Percentiles rank a stretch among this genome's conserved stretches.
These are phyloP conservation scores for Uloborus diversus DNA, from an alignment of 1,140 invertebrate species.

Conservation along the genomic window DNA sequence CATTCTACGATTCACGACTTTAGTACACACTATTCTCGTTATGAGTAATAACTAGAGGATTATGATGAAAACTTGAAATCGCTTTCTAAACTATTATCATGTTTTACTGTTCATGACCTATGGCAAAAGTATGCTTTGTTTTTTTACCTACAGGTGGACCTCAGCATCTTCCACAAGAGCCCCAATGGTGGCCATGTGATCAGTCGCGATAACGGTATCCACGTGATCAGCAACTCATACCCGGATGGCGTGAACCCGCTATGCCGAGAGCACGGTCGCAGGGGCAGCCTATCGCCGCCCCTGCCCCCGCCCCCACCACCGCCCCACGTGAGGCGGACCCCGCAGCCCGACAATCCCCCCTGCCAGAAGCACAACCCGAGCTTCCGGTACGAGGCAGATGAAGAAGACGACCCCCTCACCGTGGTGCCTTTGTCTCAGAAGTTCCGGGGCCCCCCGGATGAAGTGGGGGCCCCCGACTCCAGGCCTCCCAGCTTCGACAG, in stretches of 20 bases:
- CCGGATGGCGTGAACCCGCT: constrained; percentile 48
- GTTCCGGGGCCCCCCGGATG: constrained; percentile 72
- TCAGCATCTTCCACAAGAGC: constrained; percentile 58
- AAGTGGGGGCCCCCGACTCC: constrained; percentile 65
- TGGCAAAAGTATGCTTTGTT: neutral
- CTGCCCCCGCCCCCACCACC: constrained; percentile 53
- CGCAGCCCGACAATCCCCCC: neutral
- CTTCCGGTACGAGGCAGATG: constrained; percentile 20
- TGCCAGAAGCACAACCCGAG: constrained; percentile 46
- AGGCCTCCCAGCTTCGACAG: constrained; percentile 71
- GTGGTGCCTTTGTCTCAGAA: constrained; percentile 57
- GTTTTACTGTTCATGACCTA: neutral
- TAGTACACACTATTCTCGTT: too few relatives aligned
- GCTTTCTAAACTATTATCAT: neutral
- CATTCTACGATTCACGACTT: too few relatives aligned
- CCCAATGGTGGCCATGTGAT: constrained; percentile 28
- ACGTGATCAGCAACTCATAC: constrained; percentile 51
- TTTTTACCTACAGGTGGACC: constrained; percentile 43
- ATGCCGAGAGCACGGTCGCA: constrained; percentile 39
- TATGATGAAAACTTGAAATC: too few relatives aligned
- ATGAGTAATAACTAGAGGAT: too few relatives aligned
- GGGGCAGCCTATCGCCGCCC: constrained; percentile 27
- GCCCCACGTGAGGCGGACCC: constrained; percentile 27
- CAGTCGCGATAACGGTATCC: constrained; percentile 25
- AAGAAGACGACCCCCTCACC: constrained; percentile 22